A percentile compares a stretch with the other conserved stretches of the same genome.
Evolutionary conservation across 2,797 vertebrate species (phyloP).

Genomic region (Anisognathus igniventris): DNA sequence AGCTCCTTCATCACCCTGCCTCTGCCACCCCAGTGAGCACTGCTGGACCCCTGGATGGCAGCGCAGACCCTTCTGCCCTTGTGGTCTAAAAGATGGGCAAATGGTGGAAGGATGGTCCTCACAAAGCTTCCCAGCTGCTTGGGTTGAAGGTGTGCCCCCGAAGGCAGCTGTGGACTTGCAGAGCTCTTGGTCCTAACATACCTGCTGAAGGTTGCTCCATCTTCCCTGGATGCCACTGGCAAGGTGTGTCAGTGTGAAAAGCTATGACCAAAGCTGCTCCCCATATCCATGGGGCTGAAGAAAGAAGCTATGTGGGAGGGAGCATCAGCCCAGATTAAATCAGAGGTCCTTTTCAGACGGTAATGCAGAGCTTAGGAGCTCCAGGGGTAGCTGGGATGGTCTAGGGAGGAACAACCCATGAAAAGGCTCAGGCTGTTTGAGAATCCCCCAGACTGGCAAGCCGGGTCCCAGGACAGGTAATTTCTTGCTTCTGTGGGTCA

Average conservation of each 20-base stretch:
- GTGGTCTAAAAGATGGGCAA: not conserved
- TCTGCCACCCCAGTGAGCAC: fast-evolving
- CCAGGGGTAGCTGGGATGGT: not conserved
- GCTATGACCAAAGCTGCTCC: not conserved
- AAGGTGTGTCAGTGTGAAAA: not conserved
- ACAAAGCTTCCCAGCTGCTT: not conserved
- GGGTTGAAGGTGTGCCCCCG: not conserved
- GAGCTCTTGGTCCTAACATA: not conserved
- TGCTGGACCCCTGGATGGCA: fast-evolving
- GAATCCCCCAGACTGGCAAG: not conserved
- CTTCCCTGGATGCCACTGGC: not conserved
- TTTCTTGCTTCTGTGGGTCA: not conserved
- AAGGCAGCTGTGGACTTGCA: not conserved
- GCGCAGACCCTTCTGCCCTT: fast-evolving
- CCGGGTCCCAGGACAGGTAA: not conserved
- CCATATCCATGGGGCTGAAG: fast-evolving
- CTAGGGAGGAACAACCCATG: not conserved
- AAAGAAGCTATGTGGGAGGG: not conserved
- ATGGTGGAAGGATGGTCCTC: not conserved
- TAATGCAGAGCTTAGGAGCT: not conserved
- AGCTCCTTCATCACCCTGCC: not conserved
- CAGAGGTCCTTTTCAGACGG: not conserved
- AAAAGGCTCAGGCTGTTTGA: not conserved
- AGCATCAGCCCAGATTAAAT: not conserved
- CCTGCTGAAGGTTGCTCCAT: not conserved